Conservation (phyloP, 1,140 invertebrate species). For the Ephestia elutella region DNA sequence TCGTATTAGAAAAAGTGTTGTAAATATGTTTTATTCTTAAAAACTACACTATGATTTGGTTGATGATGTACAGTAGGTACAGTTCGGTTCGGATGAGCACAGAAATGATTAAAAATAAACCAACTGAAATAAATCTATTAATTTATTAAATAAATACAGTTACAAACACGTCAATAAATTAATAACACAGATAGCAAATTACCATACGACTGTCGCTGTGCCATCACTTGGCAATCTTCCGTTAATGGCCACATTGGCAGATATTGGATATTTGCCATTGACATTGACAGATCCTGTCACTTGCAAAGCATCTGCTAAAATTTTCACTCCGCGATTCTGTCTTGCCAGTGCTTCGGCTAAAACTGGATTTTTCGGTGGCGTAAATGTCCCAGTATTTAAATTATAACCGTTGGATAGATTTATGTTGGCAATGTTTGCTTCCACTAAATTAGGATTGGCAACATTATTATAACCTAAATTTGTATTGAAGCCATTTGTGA, state of each 20-base stretch:
- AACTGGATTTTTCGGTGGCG: background rate
- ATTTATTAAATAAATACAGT: background rate
- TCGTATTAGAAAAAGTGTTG: no score
- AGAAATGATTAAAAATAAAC: background rate
- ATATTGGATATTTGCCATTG: background rate
- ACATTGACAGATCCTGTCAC: background rate
- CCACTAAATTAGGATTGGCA: background rate
- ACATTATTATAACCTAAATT: background rate
- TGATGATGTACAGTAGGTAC: no score
- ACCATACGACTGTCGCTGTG: background rate
- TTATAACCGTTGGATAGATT: background rate
- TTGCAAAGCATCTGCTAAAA: background rate
- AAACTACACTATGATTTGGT: no score
- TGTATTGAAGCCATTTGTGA: background rate
- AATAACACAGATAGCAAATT: background rate
- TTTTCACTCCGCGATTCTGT: background rate
- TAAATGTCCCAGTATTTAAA: background rate
- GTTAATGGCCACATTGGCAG: background rate
- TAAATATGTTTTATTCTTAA: no score
- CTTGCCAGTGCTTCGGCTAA: background rate
- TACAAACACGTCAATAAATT: background rate
- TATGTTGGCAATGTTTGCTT: background rate
- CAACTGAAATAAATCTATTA: background rate
- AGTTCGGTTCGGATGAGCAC: no score
- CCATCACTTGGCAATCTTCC: background rate